Evolutionary conservation across 2,888 invertebrate genomes (phyloP).

Genomic region (Arenicola marina): DNA sequence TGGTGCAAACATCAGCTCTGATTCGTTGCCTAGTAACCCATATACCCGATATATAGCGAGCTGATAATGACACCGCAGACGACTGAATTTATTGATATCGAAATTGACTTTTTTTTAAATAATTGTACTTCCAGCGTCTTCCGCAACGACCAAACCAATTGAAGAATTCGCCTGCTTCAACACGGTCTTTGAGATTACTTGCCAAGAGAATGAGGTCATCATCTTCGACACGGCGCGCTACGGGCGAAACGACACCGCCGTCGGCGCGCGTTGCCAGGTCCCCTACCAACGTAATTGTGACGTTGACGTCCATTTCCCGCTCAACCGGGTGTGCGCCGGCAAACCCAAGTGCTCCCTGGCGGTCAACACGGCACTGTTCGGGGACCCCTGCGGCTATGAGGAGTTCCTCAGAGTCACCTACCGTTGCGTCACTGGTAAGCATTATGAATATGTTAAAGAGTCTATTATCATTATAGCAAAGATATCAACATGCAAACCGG

Average conservation of each 20-base stretch:
- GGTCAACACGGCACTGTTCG: constrained; percentile 30
- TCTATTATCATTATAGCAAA: no score
- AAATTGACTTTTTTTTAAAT: no score
- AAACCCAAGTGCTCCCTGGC: constrained; percentile 25
- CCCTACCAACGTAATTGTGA: constrained; percentile 31
- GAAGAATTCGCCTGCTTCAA: constrained; percentile 28
- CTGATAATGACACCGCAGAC: no score
- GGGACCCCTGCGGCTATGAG: constrained; percentile 35
- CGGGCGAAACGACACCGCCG: constrained; percentile 33
- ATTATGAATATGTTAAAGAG: not conserved
- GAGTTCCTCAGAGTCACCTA: constrained; percentile 35
- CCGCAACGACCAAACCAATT: not conserved
- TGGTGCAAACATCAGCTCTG: no score
- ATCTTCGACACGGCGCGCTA: constrained; percentile 26
- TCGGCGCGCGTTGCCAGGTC: constrained; percentile 24
- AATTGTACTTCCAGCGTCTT: not conserved
- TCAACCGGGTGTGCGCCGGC: constrained; percentile 32
- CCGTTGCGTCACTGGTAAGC: constrained; percentile 31
- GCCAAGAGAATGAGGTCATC: constrained; percentile 16
- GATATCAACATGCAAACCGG: no score
- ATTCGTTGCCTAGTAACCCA: no score
- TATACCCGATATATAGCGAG: no score
- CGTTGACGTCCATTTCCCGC: constrained; percentile 32
- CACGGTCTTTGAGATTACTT: constrained; percentile 25
- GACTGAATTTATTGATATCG: no score